These are phyloP conservation scores for Limnothrissa miodon DNA, from an alignment of 2,113 vertebrate species.

Conservation along the genomic window DNA sequence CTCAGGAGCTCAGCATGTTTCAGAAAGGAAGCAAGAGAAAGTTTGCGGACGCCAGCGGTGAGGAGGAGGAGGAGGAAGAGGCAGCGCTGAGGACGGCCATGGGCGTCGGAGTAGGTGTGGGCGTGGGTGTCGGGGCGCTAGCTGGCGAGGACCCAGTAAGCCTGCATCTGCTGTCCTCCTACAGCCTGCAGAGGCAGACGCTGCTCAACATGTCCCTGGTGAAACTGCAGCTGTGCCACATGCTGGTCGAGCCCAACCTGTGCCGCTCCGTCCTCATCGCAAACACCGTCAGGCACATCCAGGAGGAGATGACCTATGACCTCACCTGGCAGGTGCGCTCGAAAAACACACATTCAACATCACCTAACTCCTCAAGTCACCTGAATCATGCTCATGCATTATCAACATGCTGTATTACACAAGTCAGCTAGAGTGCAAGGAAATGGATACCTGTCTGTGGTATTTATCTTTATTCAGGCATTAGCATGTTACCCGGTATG, in stretches of 20 bases:
- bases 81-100: constrained; percentile 63
- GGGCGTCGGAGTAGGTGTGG: constrained; percentile 65
- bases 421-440: no score
- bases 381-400: no score
- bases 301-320: constrained; percentile 95
- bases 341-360: no score
- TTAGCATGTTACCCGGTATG: no score
- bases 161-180: constrained; percentile 41
- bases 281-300: constrained; percentile 96
- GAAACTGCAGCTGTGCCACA: constrained; percentile 98
- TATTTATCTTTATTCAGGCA: no score
- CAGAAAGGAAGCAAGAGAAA: constrained; percentile 82
- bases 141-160: not conserved
- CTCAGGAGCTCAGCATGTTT: constrained; percentile 68
- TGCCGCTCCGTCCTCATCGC: constrained; percentile 97
- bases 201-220: constrained; percentile 97
- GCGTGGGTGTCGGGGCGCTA: constrained; percentile 61
- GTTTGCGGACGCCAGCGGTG: constrained; percentile 58
- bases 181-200: constrained; percentile 90
- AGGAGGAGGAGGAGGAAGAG: constrained; percentile 44
- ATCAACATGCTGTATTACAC: no score
- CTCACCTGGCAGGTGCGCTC: constrained; percentile 79
- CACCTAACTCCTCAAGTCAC: no score
- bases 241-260: constrained; percentile 94
- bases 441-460: no score